These are phyloP conservation scores for Prochilodus magdalenae DNA, from an alignment of 2,113 vertebrate species.

Conservation along the genomic window DNA sequence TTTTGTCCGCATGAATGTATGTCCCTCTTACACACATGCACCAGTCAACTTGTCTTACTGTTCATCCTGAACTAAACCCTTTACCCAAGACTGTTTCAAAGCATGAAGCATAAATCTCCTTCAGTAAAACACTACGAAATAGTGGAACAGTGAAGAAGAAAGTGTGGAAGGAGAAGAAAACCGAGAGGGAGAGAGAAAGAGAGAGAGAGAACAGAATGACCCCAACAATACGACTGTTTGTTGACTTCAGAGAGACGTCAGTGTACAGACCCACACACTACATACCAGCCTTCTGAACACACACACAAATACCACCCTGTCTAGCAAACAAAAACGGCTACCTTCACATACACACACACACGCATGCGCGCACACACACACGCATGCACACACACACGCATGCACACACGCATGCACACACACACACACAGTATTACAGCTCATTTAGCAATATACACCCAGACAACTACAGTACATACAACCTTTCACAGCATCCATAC, in stretches of 20 bases:
- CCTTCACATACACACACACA: neutral
- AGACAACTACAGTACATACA: too few species aligned
- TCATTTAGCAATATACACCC: too few species aligned
- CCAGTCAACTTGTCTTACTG: constrained; percentile 9
- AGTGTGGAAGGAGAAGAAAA: neutral
- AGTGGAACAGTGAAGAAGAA: neutral
- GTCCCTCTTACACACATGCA: constrained; percentile 14
- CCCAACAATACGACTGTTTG: constrained; percentile 59
- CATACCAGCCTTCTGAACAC: constrained; percentile 51
- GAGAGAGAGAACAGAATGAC: constrained; percentile 4
- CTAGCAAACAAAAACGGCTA: constrained; percentile 8
- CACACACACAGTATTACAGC: too few species aligned
- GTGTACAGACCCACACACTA: constrained; percentile 53
- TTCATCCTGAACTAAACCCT: constrained; percentile 5
- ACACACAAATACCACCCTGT: constrained; percentile 11
- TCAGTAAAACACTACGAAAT: too few species aligned
- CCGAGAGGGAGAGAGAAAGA: neutral
- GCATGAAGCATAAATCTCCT: too few species aligned
- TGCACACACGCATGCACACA: too few species aligned
- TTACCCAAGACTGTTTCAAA: neutral
- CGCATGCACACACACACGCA: neutral
- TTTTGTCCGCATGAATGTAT: constrained; percentile 71
- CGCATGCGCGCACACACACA: constrained; percentile 15
- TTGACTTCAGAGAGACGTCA: constrained; percentile 55
- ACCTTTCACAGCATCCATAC: too few species aligned